Base-by-base conservation (phyloP, 1,140 invertebrate species). In the Drosophila persimilis region DNA sequence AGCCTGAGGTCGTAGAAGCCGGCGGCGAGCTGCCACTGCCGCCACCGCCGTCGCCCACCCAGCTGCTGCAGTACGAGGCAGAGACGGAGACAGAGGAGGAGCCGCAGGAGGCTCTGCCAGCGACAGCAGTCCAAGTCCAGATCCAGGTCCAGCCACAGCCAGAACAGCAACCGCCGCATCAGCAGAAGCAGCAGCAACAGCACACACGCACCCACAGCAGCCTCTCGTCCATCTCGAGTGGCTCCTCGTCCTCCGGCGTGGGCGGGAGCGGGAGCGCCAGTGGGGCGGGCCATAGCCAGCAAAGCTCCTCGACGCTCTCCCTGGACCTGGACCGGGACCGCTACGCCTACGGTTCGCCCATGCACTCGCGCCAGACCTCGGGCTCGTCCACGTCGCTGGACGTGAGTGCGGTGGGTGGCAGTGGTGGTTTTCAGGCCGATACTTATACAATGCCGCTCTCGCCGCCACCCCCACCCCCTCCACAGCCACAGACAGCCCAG, bases 1-100 rank as follows among this genome's bases (percentile, higher is more conserved):
- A 76, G 55, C 31, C 50, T 47, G 60, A 62, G 65, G 56, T 11
- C 9, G 31, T 35, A 9, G 31, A 11, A 35, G 41, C 64, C 64
- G 39, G 52, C 62, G 47, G 41, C 9, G 81, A 90, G 73, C 73
- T 90, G 60, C 80, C 89, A 4, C 52, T 90, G 73, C 89, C 89
- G 24, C 81, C 89, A 47, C 89, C 89, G 1, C 89, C 89, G 8
- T 90, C 89, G 41, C 89, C 85, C 57, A 90, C 89, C 52, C 89
- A 88, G 73, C 69, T 90, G 77, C 54, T 89, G 84, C 84, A 89
- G 67, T 84, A 71, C 54, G 80, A 84, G 41, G 58, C 35, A 39
- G 71, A 76, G 65, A 74, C 86, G 47, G 59, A 59, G 61, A 55
- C 41, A 39, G 71, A 76, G 65, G 79, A 86, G 53, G 59, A 59